phyloP scores from a whole-genome alignment of 2,113 vertebrate genomes.

The Malaclemys terrapin region DNA sequence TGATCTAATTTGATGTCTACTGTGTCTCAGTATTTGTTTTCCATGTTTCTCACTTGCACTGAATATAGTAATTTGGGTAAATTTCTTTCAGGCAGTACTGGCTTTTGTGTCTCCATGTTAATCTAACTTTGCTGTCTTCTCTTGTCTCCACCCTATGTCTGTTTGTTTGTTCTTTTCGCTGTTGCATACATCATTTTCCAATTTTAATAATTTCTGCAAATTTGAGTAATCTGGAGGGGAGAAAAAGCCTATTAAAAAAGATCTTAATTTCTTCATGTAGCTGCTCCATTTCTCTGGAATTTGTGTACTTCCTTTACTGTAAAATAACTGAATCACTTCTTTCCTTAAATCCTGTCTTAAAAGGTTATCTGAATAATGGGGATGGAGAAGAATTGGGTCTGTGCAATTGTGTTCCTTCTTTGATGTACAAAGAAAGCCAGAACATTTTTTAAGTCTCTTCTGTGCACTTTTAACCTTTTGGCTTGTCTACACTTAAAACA shows the following conservation, averaged over 20 bases:
- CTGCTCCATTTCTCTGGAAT: background rate
- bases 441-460: background rate
- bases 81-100: background rate
- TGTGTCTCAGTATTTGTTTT: background rate
- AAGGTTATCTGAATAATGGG: background rate
- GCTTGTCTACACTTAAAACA: background rate
- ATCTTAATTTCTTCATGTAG: fast-evolving
- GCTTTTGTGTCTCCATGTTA: background rate
- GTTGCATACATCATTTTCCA: background rate
- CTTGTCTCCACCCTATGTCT: background rate
- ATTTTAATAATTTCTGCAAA: background rate
- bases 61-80: background rate
- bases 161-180: fast-evolving
- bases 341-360: background rate
- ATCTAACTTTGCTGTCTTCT: background rate
- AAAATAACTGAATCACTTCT: background rate
- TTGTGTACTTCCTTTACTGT: background rate
- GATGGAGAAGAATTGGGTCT: background rate
- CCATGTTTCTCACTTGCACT: background rate
- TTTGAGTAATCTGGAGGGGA: background rate
- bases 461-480: background rate
- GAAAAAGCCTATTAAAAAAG: background rate
- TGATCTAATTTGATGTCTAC: background rate
- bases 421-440: background rate
- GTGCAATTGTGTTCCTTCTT: background rate